These are phyloP conservation scores for Atrina japonica DNA, from an alignment of 2,888 invertebrate genomes.

Conservation along the genomic window DNA sequence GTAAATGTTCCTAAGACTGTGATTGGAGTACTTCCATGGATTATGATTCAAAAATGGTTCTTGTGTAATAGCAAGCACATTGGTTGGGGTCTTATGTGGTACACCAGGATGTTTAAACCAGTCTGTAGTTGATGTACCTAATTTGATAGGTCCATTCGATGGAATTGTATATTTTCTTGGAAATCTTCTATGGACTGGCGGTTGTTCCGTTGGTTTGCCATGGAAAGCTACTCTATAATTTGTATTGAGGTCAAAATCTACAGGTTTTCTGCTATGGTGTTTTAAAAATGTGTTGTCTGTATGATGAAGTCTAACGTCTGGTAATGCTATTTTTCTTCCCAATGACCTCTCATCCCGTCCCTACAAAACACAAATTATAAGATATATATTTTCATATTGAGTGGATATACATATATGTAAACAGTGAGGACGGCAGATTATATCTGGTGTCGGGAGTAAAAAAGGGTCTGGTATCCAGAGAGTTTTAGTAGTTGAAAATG, in stretches of 20 bases:
- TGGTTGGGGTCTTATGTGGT: conserved; percentile 62
- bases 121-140: conserved; percentile 65
- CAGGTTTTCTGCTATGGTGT: conserved; percentile 57
- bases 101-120: conserved; percentile 57
- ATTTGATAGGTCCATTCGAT: conserved; percentile 47
- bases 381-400: too few relatives aligned
- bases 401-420: too few relatives aligned
- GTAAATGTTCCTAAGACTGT: conserved; percentile 69
- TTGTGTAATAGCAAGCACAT: conserved; percentile 73
- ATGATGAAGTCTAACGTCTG: conserved; percentile 64
- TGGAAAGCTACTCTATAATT: conserved; percentile 63
- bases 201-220: conserved; percentile 55
- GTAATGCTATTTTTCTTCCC: conserved; percentile 60
- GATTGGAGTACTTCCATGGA: conserved; percentile 75
- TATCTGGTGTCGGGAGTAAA: too few relatives aligned
- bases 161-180: conserved; percentile 59
- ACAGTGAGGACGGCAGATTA: too few relatives aligned
- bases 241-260: conserved; percentile 61
- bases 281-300: conserved; percentile 69
- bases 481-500: too few relatives aligned
- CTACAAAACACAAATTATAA: conserved; percentile 59
- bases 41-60: conserved; percentile 74
- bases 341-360: conserved; percentile 62
- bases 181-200: conserved; percentile 65
- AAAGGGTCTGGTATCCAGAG: too few relatives aligned